Evolutionary conservation across 2,797 vertebrate genomes (phyloP).

Genomic region (Propithecus perrieri): DNA sequence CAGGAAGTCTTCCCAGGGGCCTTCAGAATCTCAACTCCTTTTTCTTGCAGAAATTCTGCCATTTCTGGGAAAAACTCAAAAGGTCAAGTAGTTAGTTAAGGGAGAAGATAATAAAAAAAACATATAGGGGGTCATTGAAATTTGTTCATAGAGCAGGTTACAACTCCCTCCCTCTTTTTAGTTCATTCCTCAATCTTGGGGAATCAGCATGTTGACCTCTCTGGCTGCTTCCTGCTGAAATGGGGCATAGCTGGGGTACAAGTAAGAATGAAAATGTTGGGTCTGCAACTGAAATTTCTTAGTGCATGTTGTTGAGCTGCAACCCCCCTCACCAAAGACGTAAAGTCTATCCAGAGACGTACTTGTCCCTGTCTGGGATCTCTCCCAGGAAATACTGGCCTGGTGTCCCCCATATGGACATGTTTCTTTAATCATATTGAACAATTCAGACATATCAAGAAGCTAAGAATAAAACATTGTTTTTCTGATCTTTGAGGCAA

Average conservation of each 20-base stretch:
- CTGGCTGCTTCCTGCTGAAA: not conserved
- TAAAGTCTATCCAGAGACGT: not conserved
- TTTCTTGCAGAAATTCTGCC: not conserved
- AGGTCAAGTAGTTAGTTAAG: not conserved
- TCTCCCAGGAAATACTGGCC: not conserved
- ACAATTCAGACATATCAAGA: not conserved
- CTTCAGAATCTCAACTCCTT: not conserved
- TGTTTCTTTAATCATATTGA: not conserved
- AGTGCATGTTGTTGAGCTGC: not conserved
- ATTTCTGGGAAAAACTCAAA: not conserved
- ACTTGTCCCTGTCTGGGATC: not conserved
- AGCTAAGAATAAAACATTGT: not conserved
- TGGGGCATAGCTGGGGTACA: no score
- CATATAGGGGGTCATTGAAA: not conserved
- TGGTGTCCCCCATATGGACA: not conserved
- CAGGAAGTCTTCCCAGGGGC: not conserved
- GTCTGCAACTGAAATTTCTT: not conserved
- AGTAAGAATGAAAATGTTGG: not conserved
- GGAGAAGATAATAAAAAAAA: not conserved
- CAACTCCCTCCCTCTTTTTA: not conserved
- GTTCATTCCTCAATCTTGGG: not conserved
- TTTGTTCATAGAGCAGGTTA: not conserved
- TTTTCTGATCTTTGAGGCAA: not conserved
- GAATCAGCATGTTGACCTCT: not conserved
- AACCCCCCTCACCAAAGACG: no score